Percentiles rank a stretch among this genome's conserved stretches.
Evolutionary conservation across 1,140 invertebrate species (phyloP).

Genomic region (Colletes latitarsis): DNA sequence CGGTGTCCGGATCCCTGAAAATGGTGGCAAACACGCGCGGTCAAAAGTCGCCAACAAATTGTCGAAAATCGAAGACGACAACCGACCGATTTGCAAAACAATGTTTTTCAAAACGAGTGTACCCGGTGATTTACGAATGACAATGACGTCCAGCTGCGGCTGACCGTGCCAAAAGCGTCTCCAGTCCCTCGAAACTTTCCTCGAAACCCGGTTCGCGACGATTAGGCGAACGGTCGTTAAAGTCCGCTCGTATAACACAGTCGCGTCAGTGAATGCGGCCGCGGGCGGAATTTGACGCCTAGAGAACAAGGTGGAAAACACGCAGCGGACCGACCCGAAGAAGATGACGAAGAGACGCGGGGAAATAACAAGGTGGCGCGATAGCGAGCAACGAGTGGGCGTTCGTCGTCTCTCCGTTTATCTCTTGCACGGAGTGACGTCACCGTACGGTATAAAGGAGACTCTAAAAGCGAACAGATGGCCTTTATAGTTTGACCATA

Average conservation of each 20-base stretch:
- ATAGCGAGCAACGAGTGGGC: conserved; percentile 53
- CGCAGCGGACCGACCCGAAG: neutral
- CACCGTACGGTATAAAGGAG: conserved; percentile 63
- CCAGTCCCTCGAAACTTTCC: conserved; percentile 46
- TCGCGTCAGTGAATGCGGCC: conserved; percentile 39
- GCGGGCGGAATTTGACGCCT: conserved; percentile 22
- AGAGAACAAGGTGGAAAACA: conserved; percentile 3
- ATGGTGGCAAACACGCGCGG: no score
- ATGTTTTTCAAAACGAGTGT: no score
- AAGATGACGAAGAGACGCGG: neutral
- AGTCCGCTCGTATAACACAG: conserved; percentile 37
- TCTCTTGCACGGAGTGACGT: conserved; percentile 65
- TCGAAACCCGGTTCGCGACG: conserved; percentile 47
- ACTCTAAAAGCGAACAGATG: conserved; percentile 75
- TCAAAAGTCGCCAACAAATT: no score
- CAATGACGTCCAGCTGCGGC: conserved; percentile 45
- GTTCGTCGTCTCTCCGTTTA: conserved; percentile 69
- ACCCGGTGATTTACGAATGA: conserved; percentile 56
- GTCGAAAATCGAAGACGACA: no score
- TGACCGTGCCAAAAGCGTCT: conserved; percentile 49
- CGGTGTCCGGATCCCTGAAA: no score
- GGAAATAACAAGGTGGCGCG: conserved; percentile 39
- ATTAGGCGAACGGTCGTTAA: conserved; percentile 62
- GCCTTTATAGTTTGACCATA: conserved; percentile 70
- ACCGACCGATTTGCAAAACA: no score